A percentile compares a stretch with the other conserved stretches of the same genome.
Conservation (phyloP, 1,140 invertebrate species). For the Zaprionus tsacasi region DNA sequence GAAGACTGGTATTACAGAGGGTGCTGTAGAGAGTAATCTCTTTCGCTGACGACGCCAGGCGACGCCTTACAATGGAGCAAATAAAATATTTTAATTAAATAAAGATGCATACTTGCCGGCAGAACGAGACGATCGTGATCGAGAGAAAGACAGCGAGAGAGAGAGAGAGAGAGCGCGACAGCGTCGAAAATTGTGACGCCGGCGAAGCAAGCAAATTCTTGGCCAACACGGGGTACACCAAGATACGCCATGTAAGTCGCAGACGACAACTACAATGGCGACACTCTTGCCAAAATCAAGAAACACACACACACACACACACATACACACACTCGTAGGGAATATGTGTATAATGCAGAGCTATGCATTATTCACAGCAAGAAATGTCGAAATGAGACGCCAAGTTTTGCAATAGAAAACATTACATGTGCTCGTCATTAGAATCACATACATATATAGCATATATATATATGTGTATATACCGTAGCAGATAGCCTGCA, state of each 20-base stretch:
- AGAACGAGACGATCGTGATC: constrained; percentile 20
- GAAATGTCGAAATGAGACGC: constrained; percentile 79
- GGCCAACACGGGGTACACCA: constrained; percentile 46
- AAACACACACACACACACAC: constrained; percentile 15
- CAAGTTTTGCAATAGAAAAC: constrained; percentile 79
- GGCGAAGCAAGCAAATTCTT: constrained; percentile 74
- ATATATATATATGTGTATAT: background rate
- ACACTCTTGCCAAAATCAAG: constrained; percentile 58
- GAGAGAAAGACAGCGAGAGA: constrained; percentile 22
- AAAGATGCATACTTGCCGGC: constrained; percentile 60
- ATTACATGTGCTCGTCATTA: constrained; percentile 82
- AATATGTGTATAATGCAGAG: constrained; percentile 49
- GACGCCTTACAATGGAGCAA: constrained; percentile 31
- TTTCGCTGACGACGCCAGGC: background rate
- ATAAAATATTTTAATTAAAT: constrained; percentile 80
- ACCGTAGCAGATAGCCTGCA: background rate
- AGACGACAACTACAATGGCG: constrained; percentile 67
- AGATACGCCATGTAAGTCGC: constrained; percentile 74
- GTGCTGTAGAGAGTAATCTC: constrained; percentile 7
- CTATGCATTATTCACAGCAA: constrained; percentile 75
- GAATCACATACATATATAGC: constrained; percentile 8
- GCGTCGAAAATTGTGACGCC: constrained; percentile 60
- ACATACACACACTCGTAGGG: constrained; percentile 33
- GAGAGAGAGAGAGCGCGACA: background rate
- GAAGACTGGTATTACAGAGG: background rate